phyloP scores from a whole-genome alignment of 2,113 vertebrate genomes.

The Lasiurus borealis region DNA sequence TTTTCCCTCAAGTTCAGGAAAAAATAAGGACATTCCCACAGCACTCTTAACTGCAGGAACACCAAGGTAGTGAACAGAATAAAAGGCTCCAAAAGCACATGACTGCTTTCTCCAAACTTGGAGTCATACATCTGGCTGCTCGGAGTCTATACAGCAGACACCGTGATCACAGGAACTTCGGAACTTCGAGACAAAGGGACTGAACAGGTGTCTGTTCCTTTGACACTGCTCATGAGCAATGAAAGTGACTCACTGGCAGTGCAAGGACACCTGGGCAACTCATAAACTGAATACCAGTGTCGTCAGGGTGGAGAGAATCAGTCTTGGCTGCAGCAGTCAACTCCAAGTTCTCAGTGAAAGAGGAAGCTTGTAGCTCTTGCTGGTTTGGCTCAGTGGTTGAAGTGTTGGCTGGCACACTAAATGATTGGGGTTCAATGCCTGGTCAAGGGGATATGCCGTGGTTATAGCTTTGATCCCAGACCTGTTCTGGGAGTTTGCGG shows the following conservation, averaged over 20 bases:
- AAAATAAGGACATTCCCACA: not conserved
- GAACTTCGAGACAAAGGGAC: not conserved
- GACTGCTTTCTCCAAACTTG: not conserved
- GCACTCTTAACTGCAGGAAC: not conserved
- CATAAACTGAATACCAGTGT: not conserved
- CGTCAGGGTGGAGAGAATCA: not conserved
- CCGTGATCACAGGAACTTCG: fast-evolving
- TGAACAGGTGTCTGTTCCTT: not conserved
- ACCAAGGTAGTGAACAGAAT: not conserved
- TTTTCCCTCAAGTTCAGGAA: not conserved
- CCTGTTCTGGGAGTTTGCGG: too few species aligned
- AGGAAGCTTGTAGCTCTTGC: too few species aligned
- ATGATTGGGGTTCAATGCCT: too few species aligned
- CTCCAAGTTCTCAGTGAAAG: not conserved
- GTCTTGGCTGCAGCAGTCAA: not conserved
- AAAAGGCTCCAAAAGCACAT: not conserved
- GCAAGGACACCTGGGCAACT: not conserved
- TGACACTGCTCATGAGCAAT: fast-evolving
- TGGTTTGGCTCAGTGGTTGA: too few species aligned
- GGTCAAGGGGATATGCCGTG: too few species aligned
- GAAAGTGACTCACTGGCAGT: not conserved
- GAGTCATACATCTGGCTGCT: too few species aligned
- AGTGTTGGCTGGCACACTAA: too few species aligned
- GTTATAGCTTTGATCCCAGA: too few species aligned
- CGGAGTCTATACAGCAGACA: not conserved